Percentiles rank a stretch among this genome's conserved stretches.
These are phyloP conservation scores for Manis crassicaudata DNA, from an alignment of 2,797 vertebrate genomes.

Conservation along the genomic window DNA sequence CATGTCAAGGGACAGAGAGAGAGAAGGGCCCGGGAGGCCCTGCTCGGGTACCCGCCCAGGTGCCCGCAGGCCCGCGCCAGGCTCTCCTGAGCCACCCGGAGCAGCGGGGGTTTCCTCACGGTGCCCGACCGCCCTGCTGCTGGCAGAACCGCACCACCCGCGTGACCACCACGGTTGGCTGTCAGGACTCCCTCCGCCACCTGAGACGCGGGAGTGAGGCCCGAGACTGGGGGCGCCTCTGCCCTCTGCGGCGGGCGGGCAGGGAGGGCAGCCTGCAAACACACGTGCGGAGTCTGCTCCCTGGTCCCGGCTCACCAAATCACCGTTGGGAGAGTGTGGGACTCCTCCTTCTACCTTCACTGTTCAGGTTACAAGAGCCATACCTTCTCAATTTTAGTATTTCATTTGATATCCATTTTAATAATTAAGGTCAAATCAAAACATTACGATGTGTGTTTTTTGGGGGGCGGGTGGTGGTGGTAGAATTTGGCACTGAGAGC, in stretches of 20 bases:
- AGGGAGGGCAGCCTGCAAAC: accelerated
- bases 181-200: not conserved
- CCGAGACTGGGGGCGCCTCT: accelerated
- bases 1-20: not conserved
- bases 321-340: not conserved
- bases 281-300: no score
- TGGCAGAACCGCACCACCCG: accelerated
- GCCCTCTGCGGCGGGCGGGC: not conserved
- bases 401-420: not conserved
- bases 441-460: not conserved
- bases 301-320: not conserved
- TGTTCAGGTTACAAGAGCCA: not conserved
- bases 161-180: not conserved
- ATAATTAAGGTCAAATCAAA: not conserved
- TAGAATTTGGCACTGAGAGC: not conserved
- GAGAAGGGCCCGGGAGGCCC: not conserved
- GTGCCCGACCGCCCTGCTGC: not conserved
- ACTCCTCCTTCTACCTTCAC: not conserved
- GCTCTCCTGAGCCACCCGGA: not conserved
- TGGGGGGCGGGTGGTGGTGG: not conserved
- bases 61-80: not conserved
- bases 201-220: not conserved
- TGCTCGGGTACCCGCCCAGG: not conserved
- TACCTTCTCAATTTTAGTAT: not conserved
- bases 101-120: not conserved